Evolutionary conservation across 1,140 invertebrate species (phyloP), one percentile per base, ranked within the genome.

Genomic region (Drosophila elegans): DNA sequence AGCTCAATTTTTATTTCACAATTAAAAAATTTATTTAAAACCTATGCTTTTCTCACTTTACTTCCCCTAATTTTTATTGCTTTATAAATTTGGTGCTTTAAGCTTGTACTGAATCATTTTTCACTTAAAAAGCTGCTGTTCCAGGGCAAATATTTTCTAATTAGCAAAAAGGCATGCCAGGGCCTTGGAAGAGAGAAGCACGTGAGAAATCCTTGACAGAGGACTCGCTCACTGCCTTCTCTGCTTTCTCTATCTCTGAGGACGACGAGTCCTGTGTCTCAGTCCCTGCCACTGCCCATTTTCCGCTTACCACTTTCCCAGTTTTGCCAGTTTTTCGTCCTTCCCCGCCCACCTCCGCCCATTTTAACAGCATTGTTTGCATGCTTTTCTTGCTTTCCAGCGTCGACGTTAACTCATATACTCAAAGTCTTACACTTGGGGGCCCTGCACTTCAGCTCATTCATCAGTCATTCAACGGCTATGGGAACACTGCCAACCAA

Each of bases 391-490:
- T 56, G 32, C 39, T 60, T 49, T 86, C 67, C 36, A 71, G 53
- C 74, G 45, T 51, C 49, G 41, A 45, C 55, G 62, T 29, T 44
- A 64, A 51, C 57, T 55, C 57, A 69, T 63, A 63, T 42, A 64
- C 55, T 59, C 57, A 53, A 54, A 57, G 57, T 75, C 66, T 78
- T 60, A 55, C 66, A 57, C 68, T 45, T 51, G 25, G 63, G 63
- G 63, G 67, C 13, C 64, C 48, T 69, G 77, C 78, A 68, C 78
- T 78, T 78, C 57, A 64, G 56, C 71, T 76, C 82, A 76, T 78
- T 82, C 82, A 88, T 86, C 79, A 88, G 82, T 79, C 82, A 88
- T 78, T 85, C 78, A 72, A 61, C 42, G 68, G 61, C 60, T 51
- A 54, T 25, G 52, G 64, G 34, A 48, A 64, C 13, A 32, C 51